These are phyloP conservation scores for Dinoponera quadriceps DNA, from an alignment of 1,140 invertebrate species.

Conservation along the genomic window DNA sequence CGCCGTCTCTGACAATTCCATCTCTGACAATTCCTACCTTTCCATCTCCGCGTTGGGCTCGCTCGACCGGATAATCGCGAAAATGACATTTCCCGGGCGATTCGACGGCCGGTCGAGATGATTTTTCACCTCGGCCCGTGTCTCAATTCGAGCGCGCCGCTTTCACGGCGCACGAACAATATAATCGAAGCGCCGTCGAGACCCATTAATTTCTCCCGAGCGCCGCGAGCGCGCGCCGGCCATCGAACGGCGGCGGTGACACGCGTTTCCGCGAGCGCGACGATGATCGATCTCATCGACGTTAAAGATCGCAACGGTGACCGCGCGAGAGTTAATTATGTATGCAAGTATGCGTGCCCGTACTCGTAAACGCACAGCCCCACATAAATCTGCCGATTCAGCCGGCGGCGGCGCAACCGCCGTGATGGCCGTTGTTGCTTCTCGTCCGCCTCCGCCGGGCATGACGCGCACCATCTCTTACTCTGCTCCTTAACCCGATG, in stretches of 20 bases:
- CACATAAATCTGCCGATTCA: constrained; percentile 53
- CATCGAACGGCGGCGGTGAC: constrained; percentile 9
- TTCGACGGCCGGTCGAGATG: not conserved
- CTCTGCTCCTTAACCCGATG: constrained; percentile 38
- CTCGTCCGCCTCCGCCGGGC: constrained; percentile 35
- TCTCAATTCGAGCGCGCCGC: not conserved
- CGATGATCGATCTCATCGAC: constrained; percentile 40
- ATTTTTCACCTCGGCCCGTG: constrained; percentile 14
- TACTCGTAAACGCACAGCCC: constrained; percentile 53
- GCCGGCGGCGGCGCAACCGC: constrained; percentile 42
- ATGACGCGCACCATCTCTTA: constrained; percentile 17
- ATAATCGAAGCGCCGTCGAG: constrained; percentile 47
- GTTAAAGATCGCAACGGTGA: constrained; percentile 45
- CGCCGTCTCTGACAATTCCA: no score
- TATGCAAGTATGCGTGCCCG: constrained; percentile 35
- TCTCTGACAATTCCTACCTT: no score
- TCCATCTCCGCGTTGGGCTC: no score
- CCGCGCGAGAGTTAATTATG: constrained; percentile 20
- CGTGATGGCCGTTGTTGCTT: constrained; percentile 49
- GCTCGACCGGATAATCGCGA: no score
- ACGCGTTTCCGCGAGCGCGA: constrained; percentile 29
- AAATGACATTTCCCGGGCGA: not conserved
- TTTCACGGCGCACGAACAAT: constrained; percentile 10
- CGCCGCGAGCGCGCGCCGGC: constrained; percentile 5
- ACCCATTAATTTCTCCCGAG: constrained; percentile 38